Evolutionary conservation across 1,140 invertebrate genomes (phyloP), one percentile per base, ranked within the genome.

Genomic region (Drosophila truncata): DNA sequence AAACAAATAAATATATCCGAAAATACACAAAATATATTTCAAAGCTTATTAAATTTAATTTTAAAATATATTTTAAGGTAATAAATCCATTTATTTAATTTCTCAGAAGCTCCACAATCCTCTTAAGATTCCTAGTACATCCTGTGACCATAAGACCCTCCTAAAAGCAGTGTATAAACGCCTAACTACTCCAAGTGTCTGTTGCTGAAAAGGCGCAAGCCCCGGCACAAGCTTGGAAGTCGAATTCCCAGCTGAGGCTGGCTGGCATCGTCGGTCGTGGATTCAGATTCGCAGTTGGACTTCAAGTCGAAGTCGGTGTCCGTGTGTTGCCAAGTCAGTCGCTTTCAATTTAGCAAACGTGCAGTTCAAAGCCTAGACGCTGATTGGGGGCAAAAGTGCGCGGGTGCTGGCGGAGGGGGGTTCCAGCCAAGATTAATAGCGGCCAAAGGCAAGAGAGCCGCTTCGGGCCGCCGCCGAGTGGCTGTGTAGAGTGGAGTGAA

Each of bases 261-360:
- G n/a, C n/a, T 65, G 64, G 55, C 65, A 71, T 71, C 61, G n/a
- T 18, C 18, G 29, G 18, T 41, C 52, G 61, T 42, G 62, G 37
- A 58, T 50, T 33, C 54, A 50, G 61, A 69, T 49, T 77, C 41
- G 55, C 42, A 66, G 58, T 80, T 58, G 49, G 29, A 73, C 47
- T 66, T 58, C 50, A 50, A 69, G 69, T 49, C 41, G 42, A 33
- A 66, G 65, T 49, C 35, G 55, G 35, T 71, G 66, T 82, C 63
- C 50, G 50, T 72, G 29, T 54, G 47, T 50, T 78, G 67, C 54
- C 77, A 52, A 72, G 79, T 67, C 81, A 90, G 85, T 88, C 85
- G 85, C 85, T 88, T 88, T 88, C 81, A 88, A 88, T 88, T 90
- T 90, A 79, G 85, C 85, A 84, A 90, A 88, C 81, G 85, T 90